A percentile compares a stretch with the other conserved stretches of the same genome.
phyloP scores from a whole-genome alignment of 2,113 vertebrate species.

The Mustelus asterias region DNA sequence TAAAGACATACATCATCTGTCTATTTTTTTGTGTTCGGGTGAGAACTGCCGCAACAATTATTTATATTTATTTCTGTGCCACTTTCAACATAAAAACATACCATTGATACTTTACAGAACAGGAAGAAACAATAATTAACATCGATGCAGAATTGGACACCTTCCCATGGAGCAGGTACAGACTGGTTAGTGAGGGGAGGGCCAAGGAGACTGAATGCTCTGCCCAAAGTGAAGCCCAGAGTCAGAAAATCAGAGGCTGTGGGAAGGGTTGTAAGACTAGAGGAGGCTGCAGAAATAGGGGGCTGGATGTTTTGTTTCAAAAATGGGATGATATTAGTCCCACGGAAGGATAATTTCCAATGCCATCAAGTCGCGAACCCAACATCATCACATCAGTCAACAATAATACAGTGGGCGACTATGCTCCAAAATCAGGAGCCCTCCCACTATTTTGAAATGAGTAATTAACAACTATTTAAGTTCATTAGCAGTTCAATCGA shows the following conservation, averaged over 20 bases:
- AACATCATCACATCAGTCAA: too few species aligned
- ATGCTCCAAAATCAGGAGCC: too few species aligned
- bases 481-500: too few species aligned
- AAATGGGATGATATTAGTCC: too few species aligned
- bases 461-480: too few species aligned
- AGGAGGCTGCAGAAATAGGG: neutral
- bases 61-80: neutral
- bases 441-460: too few species aligned
- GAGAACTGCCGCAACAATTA: neutral
- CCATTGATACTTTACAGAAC: neutral
- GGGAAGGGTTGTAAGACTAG: neutral
- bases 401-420: too few species aligned
- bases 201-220: neutral
- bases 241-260: neutral
- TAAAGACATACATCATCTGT: neutral
- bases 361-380: too few species aligned
- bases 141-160: neutral
- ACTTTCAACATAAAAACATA: neutral
- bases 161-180: neutral
- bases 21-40: neutral
- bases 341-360: too few species aligned
- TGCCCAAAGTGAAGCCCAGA: neutral
- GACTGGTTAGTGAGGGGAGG: neutral
- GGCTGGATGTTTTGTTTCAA: too few species aligned
- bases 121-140: neutral